phyloP scores from a whole-genome alignment of 2,797 vertebrate genomes.

The Epinephelus coioides region DNA sequence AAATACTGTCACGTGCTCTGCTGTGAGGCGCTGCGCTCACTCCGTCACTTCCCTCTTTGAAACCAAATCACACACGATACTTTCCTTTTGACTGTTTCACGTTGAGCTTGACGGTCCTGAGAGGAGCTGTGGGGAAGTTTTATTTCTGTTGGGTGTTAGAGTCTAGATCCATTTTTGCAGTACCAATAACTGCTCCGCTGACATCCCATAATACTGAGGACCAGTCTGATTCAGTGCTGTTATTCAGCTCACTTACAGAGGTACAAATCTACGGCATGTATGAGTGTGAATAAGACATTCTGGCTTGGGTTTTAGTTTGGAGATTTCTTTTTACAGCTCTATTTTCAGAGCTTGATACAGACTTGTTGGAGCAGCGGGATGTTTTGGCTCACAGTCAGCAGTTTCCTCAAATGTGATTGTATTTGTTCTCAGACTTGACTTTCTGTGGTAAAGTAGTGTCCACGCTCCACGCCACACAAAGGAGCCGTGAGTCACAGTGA shows the following conservation, averaged over 20 bases:
- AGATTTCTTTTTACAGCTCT: conserved; percentile 23
- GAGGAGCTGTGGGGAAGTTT: background rate
- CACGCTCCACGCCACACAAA: too few species aligned
- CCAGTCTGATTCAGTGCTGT: background rate
- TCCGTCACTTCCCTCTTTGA: background rate
- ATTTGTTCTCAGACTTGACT: conserved; percentile 12
- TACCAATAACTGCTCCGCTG: background rate
- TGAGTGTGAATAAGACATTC: background rate
- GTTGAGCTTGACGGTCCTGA: background rate
- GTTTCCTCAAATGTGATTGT: conserved; percentile 11
- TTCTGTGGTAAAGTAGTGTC: background rate
- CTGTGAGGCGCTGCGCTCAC: background rate
- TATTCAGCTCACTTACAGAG: background rate
- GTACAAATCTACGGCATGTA: background rate
- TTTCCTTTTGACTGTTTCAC: background rate
- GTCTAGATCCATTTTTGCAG: background rate
- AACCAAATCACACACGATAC: background rate
- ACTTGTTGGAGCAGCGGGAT: background rate
- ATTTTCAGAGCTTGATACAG: conserved; percentile 36
- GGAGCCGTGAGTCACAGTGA: background rate
- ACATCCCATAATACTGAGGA: background rate
- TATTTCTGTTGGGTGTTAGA: background rate
- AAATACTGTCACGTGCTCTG: conserved; percentile 26
- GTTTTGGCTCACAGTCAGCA: conserved; percentile 1
- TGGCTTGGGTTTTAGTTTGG: background rate